Percentiles rank a stretch among this genome's conserved stretches.
These are phyloP conservation scores for Pandemis cinnamomeana DNA, from an alignment of 2,888 invertebrate species.

Conservation along the genomic window DNA sequence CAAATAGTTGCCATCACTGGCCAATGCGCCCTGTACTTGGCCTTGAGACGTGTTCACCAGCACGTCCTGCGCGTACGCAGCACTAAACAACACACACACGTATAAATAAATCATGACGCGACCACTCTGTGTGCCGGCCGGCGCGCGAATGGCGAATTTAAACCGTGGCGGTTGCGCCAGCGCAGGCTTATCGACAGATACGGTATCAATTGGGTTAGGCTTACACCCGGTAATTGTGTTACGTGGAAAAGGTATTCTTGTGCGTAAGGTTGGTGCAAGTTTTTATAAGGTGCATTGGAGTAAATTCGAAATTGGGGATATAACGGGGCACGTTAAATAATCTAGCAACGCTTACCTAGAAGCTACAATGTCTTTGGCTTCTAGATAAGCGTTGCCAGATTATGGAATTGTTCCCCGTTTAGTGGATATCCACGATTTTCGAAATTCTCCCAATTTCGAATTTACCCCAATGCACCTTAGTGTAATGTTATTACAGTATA, in stretches of 20 bases:
- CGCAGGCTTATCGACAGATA: slow-evolving; percentile 8
- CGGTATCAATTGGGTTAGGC: slow-evolving; percentile 16
- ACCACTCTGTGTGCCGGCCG: slow-evolving; percentile 24
- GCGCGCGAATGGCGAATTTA: slow-evolving; percentile 31
- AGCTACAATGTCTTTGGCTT: no score
- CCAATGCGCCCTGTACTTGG: slow-evolving; percentile 57
- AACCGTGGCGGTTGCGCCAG: not conserved
- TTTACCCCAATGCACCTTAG: no score
- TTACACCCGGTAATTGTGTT: not conserved
- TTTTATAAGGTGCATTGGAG: not conserved
- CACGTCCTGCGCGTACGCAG: slow-evolving; percentile 55
- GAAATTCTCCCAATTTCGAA: no score
- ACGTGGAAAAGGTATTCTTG: not conserved
- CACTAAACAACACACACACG: slow-evolving; percentile 47
- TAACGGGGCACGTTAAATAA: no score
- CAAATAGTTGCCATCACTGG: slow-evolving; percentile 58
- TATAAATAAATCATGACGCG: slow-evolving; percentile 43
- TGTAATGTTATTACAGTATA: no score
- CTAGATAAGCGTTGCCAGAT: no score
- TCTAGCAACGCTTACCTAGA: no score
- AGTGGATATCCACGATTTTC: no score
- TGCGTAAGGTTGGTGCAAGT: no score
- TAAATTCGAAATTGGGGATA: no score
- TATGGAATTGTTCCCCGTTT: no score
- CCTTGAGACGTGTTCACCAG: slow-evolving; percentile 68